Evolutionary conservation across 1,140 invertebrate species (phyloP).

Genomic region (Aphelenchoides fujianensis): DNA sequence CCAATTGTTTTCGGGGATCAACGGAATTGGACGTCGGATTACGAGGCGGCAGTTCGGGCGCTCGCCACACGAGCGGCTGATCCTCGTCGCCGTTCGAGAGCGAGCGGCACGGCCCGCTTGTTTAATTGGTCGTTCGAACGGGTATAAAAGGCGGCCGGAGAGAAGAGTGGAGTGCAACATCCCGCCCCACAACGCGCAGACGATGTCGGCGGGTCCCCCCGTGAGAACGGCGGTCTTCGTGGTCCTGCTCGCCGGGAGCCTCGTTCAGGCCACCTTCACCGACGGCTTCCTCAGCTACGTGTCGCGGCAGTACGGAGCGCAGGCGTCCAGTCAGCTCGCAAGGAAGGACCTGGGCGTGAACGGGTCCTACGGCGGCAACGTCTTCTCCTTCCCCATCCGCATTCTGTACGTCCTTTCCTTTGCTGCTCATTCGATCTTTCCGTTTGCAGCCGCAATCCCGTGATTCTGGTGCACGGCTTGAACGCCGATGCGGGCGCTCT

Average conservation of each 20-base stretch:
- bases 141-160: too few species aligned
- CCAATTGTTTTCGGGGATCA: too few species aligned
- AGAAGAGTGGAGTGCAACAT: too few species aligned
- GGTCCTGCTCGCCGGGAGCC: neutral
- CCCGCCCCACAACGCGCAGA: too few species aligned
- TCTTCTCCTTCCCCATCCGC: neutral
- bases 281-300: neutral
- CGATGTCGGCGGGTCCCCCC: too few species aligned
- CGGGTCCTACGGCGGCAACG: neutral
- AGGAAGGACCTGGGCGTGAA: neutral
- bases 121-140: neutral
- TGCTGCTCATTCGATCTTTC: too few species aligned
- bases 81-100: too few species aligned
- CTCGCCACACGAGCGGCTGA: too few species aligned
- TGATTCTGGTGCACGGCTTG: constrained; percentile 9
- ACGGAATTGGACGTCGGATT: too few species aligned
- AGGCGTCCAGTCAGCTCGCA: neutral
- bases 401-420: neutral
- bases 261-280: neutral
- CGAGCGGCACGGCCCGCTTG: too few species aligned
- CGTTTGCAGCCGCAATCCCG: neutral
- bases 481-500: neutral
- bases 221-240: too few species aligned
- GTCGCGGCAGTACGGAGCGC: neutral
- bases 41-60: too few species aligned